phyloP scores from a whole-genome alignment of 2,797 vertebrate species.

The Melanotaenia parkinsoni region DNA sequence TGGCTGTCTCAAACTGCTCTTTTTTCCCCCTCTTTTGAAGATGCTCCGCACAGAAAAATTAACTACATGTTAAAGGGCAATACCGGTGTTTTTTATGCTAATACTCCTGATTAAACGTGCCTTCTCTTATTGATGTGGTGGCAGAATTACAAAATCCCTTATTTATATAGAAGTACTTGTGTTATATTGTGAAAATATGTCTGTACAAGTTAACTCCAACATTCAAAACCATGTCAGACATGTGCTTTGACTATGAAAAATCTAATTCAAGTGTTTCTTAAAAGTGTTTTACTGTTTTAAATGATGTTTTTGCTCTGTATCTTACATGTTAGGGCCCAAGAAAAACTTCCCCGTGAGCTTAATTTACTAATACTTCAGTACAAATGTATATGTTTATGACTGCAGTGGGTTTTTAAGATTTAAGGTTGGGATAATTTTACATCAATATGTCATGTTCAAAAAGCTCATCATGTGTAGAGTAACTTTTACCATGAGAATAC shows the following conservation, averaged over 20 bases:
- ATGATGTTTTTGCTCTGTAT: not conserved
- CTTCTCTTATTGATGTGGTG: not conserved
- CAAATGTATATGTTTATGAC: no score
- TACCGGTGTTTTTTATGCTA: not conserved
- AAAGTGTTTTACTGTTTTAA: not conserved
- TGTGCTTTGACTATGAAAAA: not conserved
- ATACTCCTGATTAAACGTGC: not conserved
- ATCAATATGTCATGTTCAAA: no score
- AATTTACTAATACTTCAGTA: not conserved
- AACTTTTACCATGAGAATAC: no score
- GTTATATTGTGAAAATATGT: not conserved
- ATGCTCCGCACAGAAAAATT: slow-evolving; percentile 42
- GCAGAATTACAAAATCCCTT: not conserved
- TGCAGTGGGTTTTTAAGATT: no score
- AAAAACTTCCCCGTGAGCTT: not conserved
- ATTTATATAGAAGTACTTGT: not conserved
- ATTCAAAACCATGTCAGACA: not conserved
- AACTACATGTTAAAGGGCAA: not conserved
- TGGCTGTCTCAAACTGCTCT: slow-evolving; percentile 59
- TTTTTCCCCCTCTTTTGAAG: slow-evolving; percentile 53
- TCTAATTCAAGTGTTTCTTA: not conserved
- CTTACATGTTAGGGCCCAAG: not conserved
- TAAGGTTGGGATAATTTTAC: no score
- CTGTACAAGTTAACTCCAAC: no score
- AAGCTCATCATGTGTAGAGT: no score